Evolutionary conservation across 2,113 vertebrate species (phyloP).

Genomic region (Morone chrysops): DNA sequence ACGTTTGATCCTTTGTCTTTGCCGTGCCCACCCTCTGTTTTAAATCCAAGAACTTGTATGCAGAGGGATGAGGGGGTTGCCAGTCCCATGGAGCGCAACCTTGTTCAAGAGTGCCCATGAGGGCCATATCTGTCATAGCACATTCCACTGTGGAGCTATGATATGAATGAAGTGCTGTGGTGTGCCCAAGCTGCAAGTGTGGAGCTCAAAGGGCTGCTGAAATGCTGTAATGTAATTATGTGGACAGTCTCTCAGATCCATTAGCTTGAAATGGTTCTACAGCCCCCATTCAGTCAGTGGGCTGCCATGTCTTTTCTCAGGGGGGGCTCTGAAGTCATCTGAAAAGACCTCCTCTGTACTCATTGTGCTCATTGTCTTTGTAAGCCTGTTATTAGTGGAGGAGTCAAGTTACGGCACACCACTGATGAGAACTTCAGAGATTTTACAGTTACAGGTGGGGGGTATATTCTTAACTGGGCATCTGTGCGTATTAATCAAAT

Average conservation of each 20-base stretch:
- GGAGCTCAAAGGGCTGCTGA: slow-evolving; percentile 74
- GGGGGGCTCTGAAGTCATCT: slow-evolving; percentile 78
- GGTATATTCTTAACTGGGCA: slow-evolving; percentile 48
- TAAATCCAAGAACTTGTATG: slow-evolving; percentile 60
- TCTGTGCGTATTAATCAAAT: slow-evolving; percentile 51
- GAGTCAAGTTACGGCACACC: slow-evolving; percentile 80
- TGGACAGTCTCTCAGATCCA: slow-evolving; percentile 79
- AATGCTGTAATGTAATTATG: slow-evolving; percentile 83
- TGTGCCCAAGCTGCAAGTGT: slow-evolving; percentile 60
- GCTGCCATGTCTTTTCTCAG: slow-evolving; percentile 73
- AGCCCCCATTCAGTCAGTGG: slow-evolving; percentile 74
- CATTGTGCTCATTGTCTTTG: slow-evolving; percentile 85
- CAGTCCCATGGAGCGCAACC: slow-evolving; percentile 66
- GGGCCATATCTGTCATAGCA: slow-evolving; percentile 79
- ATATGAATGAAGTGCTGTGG: slow-evolving; percentile 78
- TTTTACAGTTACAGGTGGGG: slow-evolving; percentile 69
- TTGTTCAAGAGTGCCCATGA: slow-evolving; percentile 63
- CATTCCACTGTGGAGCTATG: slow-evolving; percentile 73
- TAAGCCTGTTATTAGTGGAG: slow-evolving; percentile 81
- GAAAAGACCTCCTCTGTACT: slow-evolving; percentile 83
- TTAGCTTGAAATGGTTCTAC: slow-evolving; percentile 75
- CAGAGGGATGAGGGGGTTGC: slow-evolving; percentile 56
- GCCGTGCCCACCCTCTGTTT: slow-evolving; percentile 68
- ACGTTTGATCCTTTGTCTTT: slow-evolving; percentile 79
- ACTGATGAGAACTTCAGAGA: slow-evolving; percentile 71